Conservation (phyloP, 2,888 invertebrate species). For the Ethmia dodecea region DNA sequence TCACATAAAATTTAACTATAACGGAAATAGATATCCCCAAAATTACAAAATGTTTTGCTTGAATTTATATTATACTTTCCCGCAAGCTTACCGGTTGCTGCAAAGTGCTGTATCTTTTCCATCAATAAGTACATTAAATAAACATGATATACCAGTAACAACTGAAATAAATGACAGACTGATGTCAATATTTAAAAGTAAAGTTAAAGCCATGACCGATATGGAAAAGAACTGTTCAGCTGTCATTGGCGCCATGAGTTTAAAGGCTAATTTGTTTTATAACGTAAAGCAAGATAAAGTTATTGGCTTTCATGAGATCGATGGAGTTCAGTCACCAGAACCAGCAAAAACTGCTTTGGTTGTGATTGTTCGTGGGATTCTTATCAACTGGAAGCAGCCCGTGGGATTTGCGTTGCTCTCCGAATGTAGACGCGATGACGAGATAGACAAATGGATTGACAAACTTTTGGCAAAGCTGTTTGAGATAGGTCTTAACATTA, state of each 20-base stretch:
- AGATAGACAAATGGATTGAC: slow-evolving; percentile 23
- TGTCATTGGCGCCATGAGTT: slow-evolving; percentile 15
- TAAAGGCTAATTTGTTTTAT: slow-evolving; percentile 24
- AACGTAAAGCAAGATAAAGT: slow-evolving; percentile 22
- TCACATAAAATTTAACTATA: slow-evolving; percentile 10
- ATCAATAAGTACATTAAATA: slow-evolving; percentile 12
- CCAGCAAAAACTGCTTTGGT: slow-evolving; percentile 24
- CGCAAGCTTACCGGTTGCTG: slow-evolving; percentile 21
- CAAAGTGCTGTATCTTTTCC: slow-evolving; percentile 19
- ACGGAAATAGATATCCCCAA: slow-evolving; percentile 6
- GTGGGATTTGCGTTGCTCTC: slow-evolving; percentile 22
- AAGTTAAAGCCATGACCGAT: slow-evolving; percentile 20
- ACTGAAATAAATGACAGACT: slow-evolving; percentile 17
- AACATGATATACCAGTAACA: slow-evolving; percentile 13
- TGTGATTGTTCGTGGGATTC: slow-evolving; percentile 24
- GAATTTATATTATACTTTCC: slow-evolving; percentile 23
- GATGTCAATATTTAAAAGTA: slow-evolving; percentile 19
- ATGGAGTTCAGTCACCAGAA: slow-evolving; percentile 18
- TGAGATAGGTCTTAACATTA: slow-evolving; percentile 23
- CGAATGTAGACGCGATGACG: slow-evolving; percentile 13
- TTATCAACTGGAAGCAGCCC: slow-evolving; percentile 22
- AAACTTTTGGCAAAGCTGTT: slow-evolving; percentile 21
- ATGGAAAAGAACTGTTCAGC: slow-evolving; percentile 22
- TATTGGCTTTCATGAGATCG: slow-evolving; percentile 26
- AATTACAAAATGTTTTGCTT: slow-evolving; percentile 19